These are phyloP conservation scores for Hyperoplus immaculatus DNA, from an alignment of 2,797 vertebrate genomes.

Conservation along the genomic window DNA sequence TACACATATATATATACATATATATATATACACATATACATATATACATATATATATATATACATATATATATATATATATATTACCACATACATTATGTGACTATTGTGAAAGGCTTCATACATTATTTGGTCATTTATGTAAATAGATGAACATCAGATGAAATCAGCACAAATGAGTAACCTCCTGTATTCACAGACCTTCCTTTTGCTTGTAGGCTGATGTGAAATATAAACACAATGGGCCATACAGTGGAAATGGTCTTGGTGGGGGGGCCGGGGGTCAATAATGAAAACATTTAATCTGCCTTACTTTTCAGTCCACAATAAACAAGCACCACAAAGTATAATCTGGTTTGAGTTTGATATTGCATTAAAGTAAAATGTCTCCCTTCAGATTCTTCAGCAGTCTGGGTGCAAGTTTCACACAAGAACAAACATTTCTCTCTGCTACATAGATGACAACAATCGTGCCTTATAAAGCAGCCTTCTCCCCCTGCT, in stretches of 20 bases:
- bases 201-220: conserved; percentile 57
- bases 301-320: conserved; percentile 56
- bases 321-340: conserved; percentile 72
- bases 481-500: conserved; percentile 2
- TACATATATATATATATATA: conserved; percentile 25
- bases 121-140: conserved; percentile 88
- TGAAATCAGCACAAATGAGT: conserved; percentile 77
- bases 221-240: conserved; percentile 71
- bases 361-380: conserved; percentile 65
- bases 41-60: conserved; percentile 54
- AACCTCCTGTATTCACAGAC: conserved; percentile 70
- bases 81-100: conserved; percentile 81
- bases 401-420: conserved; percentile 59
- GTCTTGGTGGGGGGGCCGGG: conserved; percentile 28
- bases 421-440: conserved; percentile 45
- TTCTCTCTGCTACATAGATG: conserved; percentile 51
- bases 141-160: conserved; percentile 80
- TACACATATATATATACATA: conserved; percentile 51
- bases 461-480: conserved; percentile 32
- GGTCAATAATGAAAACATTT: conserved; percentile 26
- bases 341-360: conserved; percentile 56
- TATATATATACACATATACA: conserved; percentile 66
- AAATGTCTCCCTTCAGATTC: conserved; percentile 52
- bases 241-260: conserved; percentile 57
- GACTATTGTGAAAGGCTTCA: conserved; percentile 85